Percentiles rank a stretch among this genome's conserved stretches.
Conservation (phyloP, 2,888 invertebrate genomes). For the Nomada flava region DNA sequence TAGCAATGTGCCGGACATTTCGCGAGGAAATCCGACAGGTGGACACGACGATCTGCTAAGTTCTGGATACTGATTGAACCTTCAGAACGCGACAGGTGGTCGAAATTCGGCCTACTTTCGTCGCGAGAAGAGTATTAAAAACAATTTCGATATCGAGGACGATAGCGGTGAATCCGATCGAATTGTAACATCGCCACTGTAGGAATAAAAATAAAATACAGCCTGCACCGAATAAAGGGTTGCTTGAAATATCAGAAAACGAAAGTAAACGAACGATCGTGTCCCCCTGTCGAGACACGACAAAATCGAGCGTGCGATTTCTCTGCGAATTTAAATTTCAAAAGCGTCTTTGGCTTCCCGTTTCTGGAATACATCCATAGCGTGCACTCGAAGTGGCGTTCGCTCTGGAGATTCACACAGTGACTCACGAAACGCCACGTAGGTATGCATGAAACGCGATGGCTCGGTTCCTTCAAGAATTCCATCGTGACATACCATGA, state of each 20-base stretch:
- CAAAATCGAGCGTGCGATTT: slow-evolving; percentile 26
- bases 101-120: slow-evolving; percentile 15
- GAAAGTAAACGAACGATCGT: background rate
- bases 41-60: slow-evolving; percentile 39
- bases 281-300: background rate
- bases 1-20: slow-evolving; percentile 52
- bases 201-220: too few species aligned
- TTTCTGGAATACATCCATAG: slow-evolving; percentile 14
- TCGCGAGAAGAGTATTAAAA: background rate
- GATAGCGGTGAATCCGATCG: too few species aligned
- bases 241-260: background rate
- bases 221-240: background rate
- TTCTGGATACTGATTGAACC: slow-evolving; percentile 51
- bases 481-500: slow-evolving; percentile 8
- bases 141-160: too few species aligned
- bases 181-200: too few species aligned
- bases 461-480: slow-evolving; percentile 30
- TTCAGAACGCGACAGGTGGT: slow-evolving; percentile 55
- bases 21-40: slow-evolving; percentile 61
- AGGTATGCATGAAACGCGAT: slow-evolving; percentile 38
- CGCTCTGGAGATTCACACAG: slow-evolving; percentile 26
- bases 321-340: slow-evolving; percentile 37
- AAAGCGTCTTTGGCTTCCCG: slow-evolving; percentile 24
- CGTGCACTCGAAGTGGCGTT: slow-evolving; percentile 14
- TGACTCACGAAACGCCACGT: slow-evolving; percentile 23